Evolutionary conservation across 1,140 invertebrate species (phyloP).

Genomic region (Cydia pomonella): DNA sequence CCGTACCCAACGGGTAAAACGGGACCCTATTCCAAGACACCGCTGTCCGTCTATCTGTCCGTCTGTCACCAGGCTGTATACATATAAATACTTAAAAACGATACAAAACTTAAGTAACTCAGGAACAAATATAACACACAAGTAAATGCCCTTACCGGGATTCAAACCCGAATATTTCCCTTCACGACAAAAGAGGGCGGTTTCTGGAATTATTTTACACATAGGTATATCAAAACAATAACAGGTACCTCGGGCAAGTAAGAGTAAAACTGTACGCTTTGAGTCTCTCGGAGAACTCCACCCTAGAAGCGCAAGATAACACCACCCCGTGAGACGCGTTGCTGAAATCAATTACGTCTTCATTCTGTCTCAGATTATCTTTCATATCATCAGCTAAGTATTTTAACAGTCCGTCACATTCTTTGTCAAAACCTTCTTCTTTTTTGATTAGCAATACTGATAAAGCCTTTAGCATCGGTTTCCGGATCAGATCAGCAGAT

Average conservation of each 20-base stretch:
- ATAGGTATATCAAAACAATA: background rate
- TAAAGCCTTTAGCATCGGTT: constrained; percentile 51
- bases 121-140: too few relatives aligned
- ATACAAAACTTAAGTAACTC: background rate
- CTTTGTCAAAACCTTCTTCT: constrained; percentile 46
- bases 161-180: too few relatives aligned
- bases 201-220: too few relatives aligned
- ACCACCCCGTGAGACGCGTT: constrained; percentile 40
- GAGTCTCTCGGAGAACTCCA: constrained; percentile 51
- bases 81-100: background rate
- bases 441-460: constrained; percentile 58
- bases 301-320: constrained; percentile 30
- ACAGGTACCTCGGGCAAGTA: constrained; percentile 55
- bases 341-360: constrained; percentile 59
- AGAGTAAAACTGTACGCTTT: constrained; percentile 48
- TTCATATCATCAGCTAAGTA: constrained; percentile 55
- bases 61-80: too few relatives aligned
- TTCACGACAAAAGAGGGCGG: too few relatives aligned
- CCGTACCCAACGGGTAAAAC: too few relatives aligned
- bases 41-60: too few relatives aligned
- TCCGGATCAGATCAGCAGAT: constrained; percentile 46
- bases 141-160: background rate
- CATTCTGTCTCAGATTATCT: constrained; percentile 49
- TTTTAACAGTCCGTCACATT: constrained; percentile 50
- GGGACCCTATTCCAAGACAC: too few relatives aligned